Base-by-base conservation (phyloP, 1,140 invertebrate genomes). In the Cyrtorhinus lividipennis region DNA sequence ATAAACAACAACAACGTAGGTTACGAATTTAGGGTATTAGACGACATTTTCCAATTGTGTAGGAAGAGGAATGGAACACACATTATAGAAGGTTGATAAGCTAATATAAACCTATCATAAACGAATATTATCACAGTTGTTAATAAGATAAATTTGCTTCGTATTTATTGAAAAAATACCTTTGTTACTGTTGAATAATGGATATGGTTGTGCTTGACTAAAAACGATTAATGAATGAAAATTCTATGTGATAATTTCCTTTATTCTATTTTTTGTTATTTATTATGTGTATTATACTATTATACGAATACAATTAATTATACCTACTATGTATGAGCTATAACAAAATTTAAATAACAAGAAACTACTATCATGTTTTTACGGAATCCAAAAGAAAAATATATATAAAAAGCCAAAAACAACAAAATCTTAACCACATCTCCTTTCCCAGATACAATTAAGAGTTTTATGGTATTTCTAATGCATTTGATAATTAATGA, bases 151-250 rank as follows among this genome's bases (percentile, higher is more conserved):
- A 53, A 53, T 53, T 53, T 53, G 48, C 48, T 53, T 53, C 8
- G 18, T 53, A 53, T 53, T 53, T 15, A 12, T 15, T 13, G n/a
- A n/a, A n/a, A n/a, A n/a, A n/a, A 12, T 13, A 12, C 10, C 20
- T 53, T 53, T 53, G 48, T 53, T 53, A 53, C 48, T 53, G 48
- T 53, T 53, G 48, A 53, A 53, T 10, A 53, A 53, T 53, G 48
- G 48, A 53, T 53, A 53, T 53, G 48, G 48, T 53, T 53, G 48
- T 53, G 48, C 48, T 53, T 53, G 20, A 53, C 48, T 53, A 53
- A 53, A 53, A 53, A n/a, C n/a, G 48, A 53, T 53, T 10, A 53
- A 53, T 10, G 18, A 53, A 53, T 15, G 48, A 53, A 53, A 53
- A 53, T 53, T 53, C 48, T 53, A 53, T 53, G 48, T 53, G 48